Evolutionary conservation across 1,140 invertebrate genomes (phyloP).

Genomic region (Zaprionus gabonicus): DNA sequence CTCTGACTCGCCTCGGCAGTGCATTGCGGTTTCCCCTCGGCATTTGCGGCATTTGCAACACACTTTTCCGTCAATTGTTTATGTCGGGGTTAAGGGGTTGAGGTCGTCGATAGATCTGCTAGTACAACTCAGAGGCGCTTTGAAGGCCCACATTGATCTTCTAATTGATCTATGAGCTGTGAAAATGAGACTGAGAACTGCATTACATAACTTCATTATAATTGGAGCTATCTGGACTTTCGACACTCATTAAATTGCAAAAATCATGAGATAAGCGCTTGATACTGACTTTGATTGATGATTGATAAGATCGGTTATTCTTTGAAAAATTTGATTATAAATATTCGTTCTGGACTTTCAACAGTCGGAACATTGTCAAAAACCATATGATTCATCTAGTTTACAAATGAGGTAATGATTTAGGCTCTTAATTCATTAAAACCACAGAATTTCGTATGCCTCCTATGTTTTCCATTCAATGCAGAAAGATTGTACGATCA

Average conservation of each 20-base stretch:
- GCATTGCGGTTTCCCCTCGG: background rate
- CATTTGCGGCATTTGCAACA: background rate
- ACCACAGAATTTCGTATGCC: too few relatives aligned
- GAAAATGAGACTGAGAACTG: background rate
- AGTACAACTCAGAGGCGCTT: background rate
- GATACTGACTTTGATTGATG: too few relatives aligned
- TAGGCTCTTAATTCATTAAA: too few relatives aligned
- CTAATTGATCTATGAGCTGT: slow-evolving; percentile 6
- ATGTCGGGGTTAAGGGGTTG: slow-evolving; percentile 4
- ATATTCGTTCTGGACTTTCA: rapidly evolving
- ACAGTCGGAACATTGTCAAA: too few relatives aligned
- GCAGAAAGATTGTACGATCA: too few relatives aligned
- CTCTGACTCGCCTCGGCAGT: background rate
- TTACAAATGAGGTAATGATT: too few relatives aligned
- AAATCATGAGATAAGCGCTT: too few relatives aligned
- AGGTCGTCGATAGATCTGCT: background rate
- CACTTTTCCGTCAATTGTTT: slow-evolving; percentile 9
- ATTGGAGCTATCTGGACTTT: background rate
- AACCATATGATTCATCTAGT: too few relatives aligned
- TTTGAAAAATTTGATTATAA: too few relatives aligned
- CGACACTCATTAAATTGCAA: background rate
- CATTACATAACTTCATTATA: background rate
- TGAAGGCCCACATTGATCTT: background rate
- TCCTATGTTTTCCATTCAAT: too few relatives aligned
- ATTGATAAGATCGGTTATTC: too few relatives aligned